Evolutionary conservation across 2,113 vertebrate species (phyloP), one percentile per base, ranked within the genome.

Genomic region (Meles meles): DNA sequence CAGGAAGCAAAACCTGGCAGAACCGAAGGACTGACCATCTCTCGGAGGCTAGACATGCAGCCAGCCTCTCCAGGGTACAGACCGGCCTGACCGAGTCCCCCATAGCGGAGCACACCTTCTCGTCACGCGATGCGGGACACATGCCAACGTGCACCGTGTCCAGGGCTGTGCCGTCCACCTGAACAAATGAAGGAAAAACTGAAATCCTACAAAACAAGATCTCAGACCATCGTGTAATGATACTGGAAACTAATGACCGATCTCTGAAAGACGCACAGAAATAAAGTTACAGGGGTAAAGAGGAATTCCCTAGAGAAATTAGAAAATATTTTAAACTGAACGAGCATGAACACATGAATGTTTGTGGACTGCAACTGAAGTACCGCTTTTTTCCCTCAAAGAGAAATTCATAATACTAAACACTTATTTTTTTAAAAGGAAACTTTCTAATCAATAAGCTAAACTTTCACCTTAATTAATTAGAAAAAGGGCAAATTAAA

Each of bases 111-210:
- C 52, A 3, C 52, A 29, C n/a, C 6, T 8, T 29, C 52, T n/a
- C 0, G 15, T 25, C 39, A n/a, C 44, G 29, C 1, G 8, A 0
- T 17, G 0, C 21, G 7, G n/a, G 5, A 42, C 3, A 0, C 39
- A 15, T 21, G 4, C 76, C 61, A 4, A 11, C 27, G 31, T 0
- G 1, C 34, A 7, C 25, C 34, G 5, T 4, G 44, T 23, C 39
- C 59, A 20, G 76, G 44, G 44, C 44, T 44, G 2, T 11, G 5
- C 47, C n/a, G 6, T 17, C n/a, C 21, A 81, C 89, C 77, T 47
- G 21, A 79, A 21, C 63, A 59, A 7, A 71, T 39, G 0, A 3
- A 12, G 3, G 25, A 81, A 44, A 37, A 44, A 71, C 13, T 44
- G 77, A 59, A 92, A 57, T 59, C 8, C 59, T 25, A 61, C 29